Base-by-base conservation (phyloP, 37 sponge, comb jelly and placozoan genomes). In the Amphimedon queenslandica region DNA sequence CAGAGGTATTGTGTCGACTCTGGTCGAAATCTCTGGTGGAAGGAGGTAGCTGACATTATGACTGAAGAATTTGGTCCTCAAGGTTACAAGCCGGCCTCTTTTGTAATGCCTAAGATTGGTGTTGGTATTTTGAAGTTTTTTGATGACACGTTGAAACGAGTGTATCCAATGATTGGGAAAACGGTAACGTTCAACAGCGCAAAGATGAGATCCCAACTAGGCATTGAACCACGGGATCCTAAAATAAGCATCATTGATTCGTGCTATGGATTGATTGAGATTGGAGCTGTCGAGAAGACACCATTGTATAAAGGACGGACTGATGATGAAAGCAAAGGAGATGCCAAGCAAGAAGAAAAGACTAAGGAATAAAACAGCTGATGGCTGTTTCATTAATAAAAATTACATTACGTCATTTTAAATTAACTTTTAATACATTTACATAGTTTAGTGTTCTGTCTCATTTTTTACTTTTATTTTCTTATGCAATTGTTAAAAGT, bases 211-310 rank as follows among this genome's bases (percentile, higher is more conserved):
- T 33, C 67, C 13, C 86, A 68, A 30, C 72, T 95, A 39, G 93
- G 90, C 1, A 77, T 95, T 36, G 43, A 63, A 23, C 86, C 90
- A 10, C 66, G 79, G 0, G 56, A 74, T n/a, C 29, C 57, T 25
- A 38, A 78, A 28, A 66, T 88, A 36, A 75, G 74, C 18, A 67
- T 95, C 66, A 82, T 95, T 30, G 96, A 95, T 58, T 78, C 69
- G 31, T 77, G 83, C 61, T 92, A 95, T 74, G 83, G 78, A 47
- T 56, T 95, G 36, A 79, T 95, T 79, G 86, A 88, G 6, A 21
- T 74, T 27, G 94, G 87, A 0, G 0, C 84, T 0, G 94, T 85
- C 10, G 65, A 64, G 41, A 85, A 81, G 71, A 85, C 73, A 40
- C 87, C 77, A 21, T 63, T 74, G 1, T 93, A 92, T 43, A 70